phyloP scores from a whole-genome alignment of 2,113 vertebrate species.

The Pelecanoides urinatrix region DNA sequence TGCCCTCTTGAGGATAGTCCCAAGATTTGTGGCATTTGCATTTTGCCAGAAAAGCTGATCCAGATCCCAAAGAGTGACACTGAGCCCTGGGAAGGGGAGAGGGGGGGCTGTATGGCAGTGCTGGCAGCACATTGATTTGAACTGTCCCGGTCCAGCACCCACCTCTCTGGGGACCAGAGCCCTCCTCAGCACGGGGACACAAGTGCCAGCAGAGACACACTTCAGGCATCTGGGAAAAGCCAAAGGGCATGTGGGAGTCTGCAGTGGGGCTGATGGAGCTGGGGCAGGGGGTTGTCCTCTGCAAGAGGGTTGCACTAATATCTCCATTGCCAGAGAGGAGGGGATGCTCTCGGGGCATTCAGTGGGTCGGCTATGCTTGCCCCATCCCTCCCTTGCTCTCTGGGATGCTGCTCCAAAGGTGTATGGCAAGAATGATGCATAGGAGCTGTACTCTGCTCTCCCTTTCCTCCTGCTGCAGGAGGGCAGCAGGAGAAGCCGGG shows the following conservation, averaged over 20 bases:
- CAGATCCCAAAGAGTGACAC: neutral
- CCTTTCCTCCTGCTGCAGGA: neutral
- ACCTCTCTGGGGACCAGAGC: neutral
- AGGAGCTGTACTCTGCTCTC: neutral
- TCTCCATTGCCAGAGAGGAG: neutral
- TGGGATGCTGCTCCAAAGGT: neutral
- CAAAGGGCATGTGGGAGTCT: neutral
- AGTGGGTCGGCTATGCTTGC: rapidly evolving
- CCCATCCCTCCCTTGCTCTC: neutral
- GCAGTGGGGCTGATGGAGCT: neutral
- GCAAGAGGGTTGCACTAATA: neutral
- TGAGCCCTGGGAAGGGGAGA: neutral
- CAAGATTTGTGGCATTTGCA: neutral
- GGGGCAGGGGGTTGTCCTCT: neutral
- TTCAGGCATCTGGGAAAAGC: neutral
- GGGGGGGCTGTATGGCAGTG: neutral
- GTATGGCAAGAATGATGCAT: neutral
- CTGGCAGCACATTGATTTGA: neutral
- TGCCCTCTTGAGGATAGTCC: neutral
- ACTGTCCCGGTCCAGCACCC: rapidly evolving
- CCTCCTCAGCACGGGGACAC: rapidly evolving
- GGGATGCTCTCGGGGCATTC: rapidly evolving
- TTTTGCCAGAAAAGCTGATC: neutral
- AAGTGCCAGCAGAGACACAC: rapidly evolving
- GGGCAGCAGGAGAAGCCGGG: neutral